Conservation (phyloP, 2,797 vertebrate genomes). For the Alectoris magna region DNA sequence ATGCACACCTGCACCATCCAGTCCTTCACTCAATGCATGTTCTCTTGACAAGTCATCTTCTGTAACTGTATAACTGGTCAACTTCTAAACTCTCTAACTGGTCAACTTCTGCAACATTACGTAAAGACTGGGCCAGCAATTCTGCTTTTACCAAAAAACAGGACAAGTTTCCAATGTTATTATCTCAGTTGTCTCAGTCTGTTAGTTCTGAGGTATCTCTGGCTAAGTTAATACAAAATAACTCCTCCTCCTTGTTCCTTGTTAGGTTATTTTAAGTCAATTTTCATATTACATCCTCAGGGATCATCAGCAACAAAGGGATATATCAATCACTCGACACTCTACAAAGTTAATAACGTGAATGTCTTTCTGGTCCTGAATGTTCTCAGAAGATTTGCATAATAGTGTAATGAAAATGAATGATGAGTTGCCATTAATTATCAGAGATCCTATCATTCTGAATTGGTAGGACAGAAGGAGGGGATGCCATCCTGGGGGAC, state of each 20-base stretch:
- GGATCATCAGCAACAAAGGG: background rate
- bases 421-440: background rate
- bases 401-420: background rate
- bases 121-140: background rate
- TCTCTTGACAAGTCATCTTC: background rate
- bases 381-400: background rate
- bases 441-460: accelerated
- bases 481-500: background rate
- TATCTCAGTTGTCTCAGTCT: background rate
- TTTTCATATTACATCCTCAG: background rate
- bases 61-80: background rate
- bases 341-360: background rate
- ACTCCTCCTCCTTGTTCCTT: background rate
- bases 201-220: background rate
- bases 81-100: background rate
- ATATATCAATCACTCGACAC: background rate
- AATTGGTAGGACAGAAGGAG: background rate
- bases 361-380: background rate
- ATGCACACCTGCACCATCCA: accelerated
- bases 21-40: accelerated
- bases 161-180: background rate
- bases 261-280: background rate
- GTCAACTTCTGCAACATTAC: background rate
- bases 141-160: background rate
- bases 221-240: background rate